Base-by-base conservation (phyloP, 2,888 invertebrate genomes). In the Mythimna loreyi region DNA sequence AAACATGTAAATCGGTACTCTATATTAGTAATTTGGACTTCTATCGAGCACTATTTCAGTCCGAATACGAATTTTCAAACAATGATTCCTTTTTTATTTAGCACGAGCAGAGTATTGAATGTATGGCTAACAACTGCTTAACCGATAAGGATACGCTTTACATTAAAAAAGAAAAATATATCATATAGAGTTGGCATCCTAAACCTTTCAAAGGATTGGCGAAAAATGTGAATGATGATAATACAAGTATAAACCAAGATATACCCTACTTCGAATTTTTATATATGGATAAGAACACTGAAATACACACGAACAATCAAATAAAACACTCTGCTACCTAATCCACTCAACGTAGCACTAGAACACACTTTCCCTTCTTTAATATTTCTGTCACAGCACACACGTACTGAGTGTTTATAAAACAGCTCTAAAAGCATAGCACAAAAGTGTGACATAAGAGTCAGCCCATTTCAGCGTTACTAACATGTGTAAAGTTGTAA, bases 401-500 rank as follows among this genome's bases (percentile, higher is more conserved):
- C 55, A 49, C 71, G 60, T 64, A 67, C 40, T 58, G 43, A 66
- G 60, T 65, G 69, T 77, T 72, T 67, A 71, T 76, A 75, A 78
- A 82, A 83, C 71, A 78, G 75, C 63, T 65, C 81, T 77, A 84
- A 72, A 73, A 83, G 83, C 75, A 87, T 81, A 86, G 82, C 81
- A 82, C 50, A 84, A 81, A 83, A 85, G 85, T 60, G 85, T 56
- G 40, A 73, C 85, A 76, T 68, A 74, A 81, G 84, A 80, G 82
- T 70, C 80, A 79, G 85, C 77, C 84, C 85, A 87, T 90, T 88
- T 83, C 82, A 84, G 84, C 84, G 80, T 84, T 82, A 84, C 86
- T 88, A 91, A 92, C 92, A 92, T 89, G 92, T 93, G 93, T 94
- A 91, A 94, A 93, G 92, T 92, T 92, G 91, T 94, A 92, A 94